A percentile compares a stretch with the other conserved stretches of the same genome.
Conservation (phyloP, 1,140 invertebrate species). For the Drosophila saltans region DNA sequence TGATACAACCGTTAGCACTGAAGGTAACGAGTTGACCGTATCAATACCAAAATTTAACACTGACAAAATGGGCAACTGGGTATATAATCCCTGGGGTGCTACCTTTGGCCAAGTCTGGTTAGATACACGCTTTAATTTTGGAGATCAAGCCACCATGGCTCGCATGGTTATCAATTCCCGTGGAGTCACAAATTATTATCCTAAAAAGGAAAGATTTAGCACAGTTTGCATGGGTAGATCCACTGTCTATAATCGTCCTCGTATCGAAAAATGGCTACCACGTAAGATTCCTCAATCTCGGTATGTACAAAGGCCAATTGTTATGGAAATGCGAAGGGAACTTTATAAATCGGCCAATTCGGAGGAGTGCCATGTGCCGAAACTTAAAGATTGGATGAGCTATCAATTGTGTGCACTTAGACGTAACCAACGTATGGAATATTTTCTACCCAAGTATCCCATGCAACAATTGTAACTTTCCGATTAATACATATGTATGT, state of each 20-base stretch:
- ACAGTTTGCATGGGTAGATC: constrained; percentile 32
- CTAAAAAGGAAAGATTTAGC: neutral
- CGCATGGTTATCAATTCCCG: neutral
- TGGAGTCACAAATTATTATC: constrained; percentile 13
- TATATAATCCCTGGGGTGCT: constrained; percentile 24
- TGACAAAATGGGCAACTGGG: constrained; percentile 23
- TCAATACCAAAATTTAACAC: constrained; percentile 11
- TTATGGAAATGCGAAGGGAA: neutral
- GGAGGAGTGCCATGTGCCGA: constrained; percentile 28
- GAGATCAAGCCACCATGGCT: neutral
- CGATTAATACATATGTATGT: neutral
- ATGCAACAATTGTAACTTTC: constrained; percentile 22
- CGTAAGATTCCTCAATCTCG: constrained; percentile 13
- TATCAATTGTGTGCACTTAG: constrained; percentile 26
- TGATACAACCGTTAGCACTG: no score
- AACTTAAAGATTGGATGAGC: neutral
- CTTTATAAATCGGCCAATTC: constrained; percentile 23
- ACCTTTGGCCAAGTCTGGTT: constrained; percentile 23
- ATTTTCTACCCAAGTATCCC: constrained; percentile 38
- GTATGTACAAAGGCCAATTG: constrained; percentile 4
- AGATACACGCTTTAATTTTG: constrained; percentile 29
- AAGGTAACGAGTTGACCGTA: neutral
- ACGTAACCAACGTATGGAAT: constrained; percentile 39
- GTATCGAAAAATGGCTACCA: constrained; percentile 8
- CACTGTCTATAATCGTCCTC: constrained; percentile 27